A percentile compares a stretch with the other conserved stretches of the same genome.
These are phyloP conservation scores for Cantharis flavilabris DNA, from an alignment of 2,888 invertebrate genomes.

Conservation along the genomic window DNA sequence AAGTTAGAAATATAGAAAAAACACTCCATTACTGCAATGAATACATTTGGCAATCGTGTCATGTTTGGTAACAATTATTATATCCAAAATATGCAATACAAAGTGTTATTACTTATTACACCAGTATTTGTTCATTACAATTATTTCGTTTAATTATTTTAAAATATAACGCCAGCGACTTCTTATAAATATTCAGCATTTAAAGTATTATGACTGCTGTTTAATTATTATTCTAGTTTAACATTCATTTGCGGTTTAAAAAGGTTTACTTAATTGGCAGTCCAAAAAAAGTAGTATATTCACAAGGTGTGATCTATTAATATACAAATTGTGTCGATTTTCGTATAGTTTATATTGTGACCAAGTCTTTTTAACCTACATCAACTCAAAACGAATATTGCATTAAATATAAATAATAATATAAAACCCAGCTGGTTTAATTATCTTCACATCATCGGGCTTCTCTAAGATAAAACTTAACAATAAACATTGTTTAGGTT, in stretches of 20 bases:
- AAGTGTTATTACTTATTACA: neutral
- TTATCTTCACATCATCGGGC: neutral
- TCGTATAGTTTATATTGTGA: neutral
- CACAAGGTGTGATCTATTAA: neutral
- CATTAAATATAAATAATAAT: neutral
- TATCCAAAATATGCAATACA: neutral
- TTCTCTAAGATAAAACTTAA: neutral
- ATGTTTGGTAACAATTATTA: neutral
- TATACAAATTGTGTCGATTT: neutral
- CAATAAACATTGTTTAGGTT: neutral
- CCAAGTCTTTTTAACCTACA: neutral
- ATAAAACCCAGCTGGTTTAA: neutral
- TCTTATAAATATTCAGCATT: neutral
- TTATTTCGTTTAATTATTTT: neutral
- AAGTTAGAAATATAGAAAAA: neutral
- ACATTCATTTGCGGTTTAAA: neutral
- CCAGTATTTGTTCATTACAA: neutral
- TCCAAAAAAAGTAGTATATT: neutral
- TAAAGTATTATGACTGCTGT: neutral
- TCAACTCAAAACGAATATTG: neutral
- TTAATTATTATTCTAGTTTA: neutral
- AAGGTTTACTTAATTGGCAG: neutral
- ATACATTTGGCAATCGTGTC: neutral
- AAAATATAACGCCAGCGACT: neutral
- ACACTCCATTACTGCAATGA: neutral